Base-by-base conservation (phyloP, 2,797 vertebrate species). In the Microhierax caerulescens region DNA sequence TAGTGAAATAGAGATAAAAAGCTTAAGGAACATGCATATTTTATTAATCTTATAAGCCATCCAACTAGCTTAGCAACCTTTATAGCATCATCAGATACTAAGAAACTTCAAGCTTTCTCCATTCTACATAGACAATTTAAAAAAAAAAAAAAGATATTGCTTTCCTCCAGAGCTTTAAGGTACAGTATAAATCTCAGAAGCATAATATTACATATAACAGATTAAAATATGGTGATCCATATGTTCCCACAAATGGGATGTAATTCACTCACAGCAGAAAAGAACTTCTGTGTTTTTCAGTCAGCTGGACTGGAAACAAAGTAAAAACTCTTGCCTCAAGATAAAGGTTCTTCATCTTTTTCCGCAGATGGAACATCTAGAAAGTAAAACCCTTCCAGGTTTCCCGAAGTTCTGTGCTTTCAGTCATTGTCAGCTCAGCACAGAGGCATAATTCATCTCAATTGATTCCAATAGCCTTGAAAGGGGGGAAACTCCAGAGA, bases 221-320 rank as follows among this genome's bases (percentile, higher is more conserved):
- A 90, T 76, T 79, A 92, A 85, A 95, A 88, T 45, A 82, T n/a
- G 30, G n/a, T 84, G 63, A 93, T 88, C 36, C 65, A 39, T 88
- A 56, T 61, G 51, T 70, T 95, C 25, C 67, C 17, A 70, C 50
- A 94, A 93, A 86, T 41, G 64, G 19, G 54, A 83, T 56, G 21
- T 36, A 78, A 81, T 70, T 81, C 7, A 65, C 86, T 84, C 67
- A 61, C 51, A 83, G 65, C 25, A 76, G 79, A 81, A 81, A 92
- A 92, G 79, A 54, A 54, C 25, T 39, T 61, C 32, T 43, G 11
- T 32, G 69, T 79, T 96, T 95, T 80, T 90, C 34, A 57, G 32
- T n/a, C 61, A 94, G 36, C 14, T 93, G 70, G 61, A 82, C 11
- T 37, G 39, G 76, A 96, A 93, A 81, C 13, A 41, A 65, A 72